phyloP scores from a whole-genome alignment of 2,113 vertebrate species.

The Xyrauchen texanus region DNA sequence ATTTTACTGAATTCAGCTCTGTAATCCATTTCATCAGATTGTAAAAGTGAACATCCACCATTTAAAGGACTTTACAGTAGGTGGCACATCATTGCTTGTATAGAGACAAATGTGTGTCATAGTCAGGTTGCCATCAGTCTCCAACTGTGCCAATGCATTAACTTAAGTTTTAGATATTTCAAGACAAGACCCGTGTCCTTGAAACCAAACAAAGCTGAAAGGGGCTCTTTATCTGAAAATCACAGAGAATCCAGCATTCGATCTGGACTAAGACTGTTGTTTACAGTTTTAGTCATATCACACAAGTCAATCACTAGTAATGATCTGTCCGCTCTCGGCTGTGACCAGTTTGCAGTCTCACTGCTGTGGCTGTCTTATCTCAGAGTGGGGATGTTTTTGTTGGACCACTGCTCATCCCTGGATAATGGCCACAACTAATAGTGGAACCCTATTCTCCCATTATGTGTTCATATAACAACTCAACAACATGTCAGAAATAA shows the following conservation, averaged over 20 bases:
- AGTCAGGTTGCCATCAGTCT: no score
- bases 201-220: no score
- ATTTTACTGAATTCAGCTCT: no score
- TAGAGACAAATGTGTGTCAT: no score
- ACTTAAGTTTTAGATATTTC: no score
- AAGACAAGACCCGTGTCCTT: no score
- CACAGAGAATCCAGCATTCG: neutral
- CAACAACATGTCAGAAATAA: constrained; percentile 45
- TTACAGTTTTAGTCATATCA: neutral
- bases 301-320: neutral
- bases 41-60: no score
- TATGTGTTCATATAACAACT: constrained; percentile 59
- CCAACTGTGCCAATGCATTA: no score
- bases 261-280: neutral
- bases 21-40: no score
- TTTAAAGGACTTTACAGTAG: no score
- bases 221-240: no score
- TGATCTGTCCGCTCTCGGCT: constrained; percentile 23
- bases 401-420: constrained; percentile 62
- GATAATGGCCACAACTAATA: constrained; percentile 61
- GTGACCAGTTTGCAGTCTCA: constrained; percentile 16
- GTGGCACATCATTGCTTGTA: no score
- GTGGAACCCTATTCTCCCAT: constrained; percentile 59
- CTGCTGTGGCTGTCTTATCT: constrained; percentile 40
- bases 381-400: constrained; percentile 59